These are phyloP conservation scores for Alcedo atthis DNA, from an alignment of 2,797 vertebrate species.

Conservation along the genomic window DNA sequence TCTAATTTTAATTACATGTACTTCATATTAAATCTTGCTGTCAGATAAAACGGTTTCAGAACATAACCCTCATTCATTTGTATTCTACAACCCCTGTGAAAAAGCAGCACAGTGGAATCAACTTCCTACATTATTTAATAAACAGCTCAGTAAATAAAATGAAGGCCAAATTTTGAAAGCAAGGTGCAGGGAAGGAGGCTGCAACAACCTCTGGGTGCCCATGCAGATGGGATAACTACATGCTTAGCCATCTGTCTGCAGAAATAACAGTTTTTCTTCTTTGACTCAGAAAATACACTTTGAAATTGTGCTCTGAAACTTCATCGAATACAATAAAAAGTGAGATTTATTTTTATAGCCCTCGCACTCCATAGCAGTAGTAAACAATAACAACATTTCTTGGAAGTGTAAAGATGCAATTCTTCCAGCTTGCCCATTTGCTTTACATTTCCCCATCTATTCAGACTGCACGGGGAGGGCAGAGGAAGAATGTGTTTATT, in stretches of 20 bases:
- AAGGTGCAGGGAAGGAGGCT: not conserved
- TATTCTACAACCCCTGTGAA: not conserved
- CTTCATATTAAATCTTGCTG: conserved; percentile 9
- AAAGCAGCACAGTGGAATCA: not conserved
- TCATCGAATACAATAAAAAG: conserved; percentile 15
- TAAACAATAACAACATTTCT: conserved; percentile 43
- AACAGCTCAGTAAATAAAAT: conserved; percentile 38
- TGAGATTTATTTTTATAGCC: conserved; percentile 27
- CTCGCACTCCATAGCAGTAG: not conserved
- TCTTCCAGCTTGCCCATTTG: conserved; percentile 9
- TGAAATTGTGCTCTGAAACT: conserved; percentile 11
- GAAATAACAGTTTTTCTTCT: conserved; percentile 5
- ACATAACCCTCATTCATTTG: conserved; percentile 1
- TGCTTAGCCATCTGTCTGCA: conserved; percentile 19
- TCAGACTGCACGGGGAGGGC: not conserved
- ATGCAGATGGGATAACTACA: conserved; percentile 24
- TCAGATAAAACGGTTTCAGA: conserved; percentile 24
- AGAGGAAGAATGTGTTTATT: conserved; percentile 54
- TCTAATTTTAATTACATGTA: conserved; percentile 43
- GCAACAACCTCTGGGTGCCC: conserved; percentile 23
- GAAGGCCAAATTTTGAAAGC: conserved; percentile 1
- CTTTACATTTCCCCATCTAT: conserved; percentile 17
- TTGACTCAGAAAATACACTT: not conserved
- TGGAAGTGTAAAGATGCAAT: not conserved
- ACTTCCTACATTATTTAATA: not conserved